Evolutionary conservation across 2,888 invertebrate species (phyloP), one percentile per base, ranked within the genome.

Genomic region (Lypha dubia): DNA sequence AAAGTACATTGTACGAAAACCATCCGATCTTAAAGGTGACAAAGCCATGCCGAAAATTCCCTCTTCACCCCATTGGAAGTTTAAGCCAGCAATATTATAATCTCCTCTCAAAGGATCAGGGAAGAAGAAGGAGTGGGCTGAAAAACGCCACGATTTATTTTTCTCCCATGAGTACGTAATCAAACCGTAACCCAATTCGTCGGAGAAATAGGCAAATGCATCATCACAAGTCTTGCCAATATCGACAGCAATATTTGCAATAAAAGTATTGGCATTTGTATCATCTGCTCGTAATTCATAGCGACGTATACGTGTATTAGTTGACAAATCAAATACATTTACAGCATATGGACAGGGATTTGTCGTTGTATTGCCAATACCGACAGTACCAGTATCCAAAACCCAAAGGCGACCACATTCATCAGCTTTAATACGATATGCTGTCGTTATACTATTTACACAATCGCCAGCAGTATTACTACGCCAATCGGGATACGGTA

Each of bases 221-320:
- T 96, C 96, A 3, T 96, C 95, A 89, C 96, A 97, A 56, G 93
- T 94, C 87, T 93, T 93, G 38, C 96, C 96, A 86, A 96, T 93
- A 89, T 97, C 97, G 2, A 97, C 94, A n/a, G 95, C 96, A 79
- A 96, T 96, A 89, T 96, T 97, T n/a, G 97, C 97, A 84, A 97
- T 96, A 91, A 97, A 97, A 0, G 96, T 96, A 53, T 95, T 94
- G 71, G 94, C 92, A 86, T 96, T 95, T 22, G 95, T 96, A 88
- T 97, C 96, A 84, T 96, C 95, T 0, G 94, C 92, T 20, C 94
- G 94, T 86, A 96, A 93, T 74, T 94, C 95, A 88, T 96, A 96
- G 88, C 94, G 93, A 38, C 96, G 93, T 74, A 97, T 93, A 41
- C 95, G 93, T 63, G 93, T 93, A 88, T 97, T 95, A 0, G 96